Base-by-base conservation (phyloP, 2,113 vertebrate species). In the Chloebia gouldiae region DNA sequence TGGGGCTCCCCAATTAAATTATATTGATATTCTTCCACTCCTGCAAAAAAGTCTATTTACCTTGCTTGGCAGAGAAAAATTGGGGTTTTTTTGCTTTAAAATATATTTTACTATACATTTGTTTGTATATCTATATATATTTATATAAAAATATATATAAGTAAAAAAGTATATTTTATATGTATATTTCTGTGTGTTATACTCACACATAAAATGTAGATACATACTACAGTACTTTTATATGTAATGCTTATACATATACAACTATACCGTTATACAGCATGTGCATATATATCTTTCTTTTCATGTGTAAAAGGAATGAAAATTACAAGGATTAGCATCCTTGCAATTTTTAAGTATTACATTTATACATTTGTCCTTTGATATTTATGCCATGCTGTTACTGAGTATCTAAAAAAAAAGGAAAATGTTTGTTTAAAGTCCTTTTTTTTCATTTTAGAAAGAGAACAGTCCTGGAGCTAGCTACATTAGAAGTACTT, bases 1-100 rank as follows among this genome's bases (percentile, higher is more conserved):
- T 93, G 82, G 79, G 68, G 24, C 42, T 93, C 23, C 53, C 50
- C 76, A 88, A 66, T 95, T 94, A 93, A 83, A 82, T 35, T 39
- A 11, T 49, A 64, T 33, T 70, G 19, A n/a, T 82, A 65, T 37
- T 73, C 73, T 92, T 76, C 18, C 39, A 57, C 31, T 88, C 17
- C 28, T 76, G 28, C 1, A 88, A 86, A 80, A 13, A 16, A 57
- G 12, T 77, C 18, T 89, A 81, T 71, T 92, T 85, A 88, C 63
- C 45, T 72, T 92, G 33, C 45, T 72, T 92, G 33, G 39, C 33
- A 90, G 33, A 64, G 2, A 47, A 75, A 91, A 75, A 75, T n/a
- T n/a, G n/a, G 40, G 13, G 2, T 1, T 51, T 56, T 94, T 54
- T 14, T 68, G 8, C 17, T 81, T 81, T 40, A 39, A 91, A 86